A percentile compares a stretch with the other conserved stretches of the same genome.
phyloP scores from a whole-genome alignment of 2,113 vertebrate genomes.

The Tiliqua scincoides region DNA sequence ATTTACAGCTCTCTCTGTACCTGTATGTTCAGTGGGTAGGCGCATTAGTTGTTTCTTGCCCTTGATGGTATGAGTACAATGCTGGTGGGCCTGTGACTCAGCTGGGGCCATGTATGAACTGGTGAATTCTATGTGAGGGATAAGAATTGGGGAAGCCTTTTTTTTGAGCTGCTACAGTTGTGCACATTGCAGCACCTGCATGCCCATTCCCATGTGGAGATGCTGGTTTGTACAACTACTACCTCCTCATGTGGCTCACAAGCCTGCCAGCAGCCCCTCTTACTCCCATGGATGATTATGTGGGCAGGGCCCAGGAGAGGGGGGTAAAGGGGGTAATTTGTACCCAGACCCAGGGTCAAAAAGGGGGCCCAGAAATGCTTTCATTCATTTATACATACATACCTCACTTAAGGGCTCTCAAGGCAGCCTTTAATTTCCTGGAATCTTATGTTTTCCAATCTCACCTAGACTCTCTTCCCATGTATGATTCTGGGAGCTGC shows the following conservation, averaged over 20 bases:
- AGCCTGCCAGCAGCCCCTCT: background rate
- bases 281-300: background rate
- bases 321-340: too few relatives aligned
- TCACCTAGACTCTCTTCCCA: too few relatives aligned
- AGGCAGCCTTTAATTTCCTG: too few relatives aligned
- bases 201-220: background rate
- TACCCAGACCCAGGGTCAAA: too few relatives aligned
- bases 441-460: too few relatives aligned
- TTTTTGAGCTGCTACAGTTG: background rate
- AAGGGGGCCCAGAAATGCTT: too few relatives aligned
- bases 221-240: background rate
- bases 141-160: background rate
- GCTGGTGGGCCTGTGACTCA: background rate
- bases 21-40: background rate
- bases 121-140: background rate
- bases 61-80: background rate
- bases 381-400: too few relatives aligned
- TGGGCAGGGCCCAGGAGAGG: too few relatives aligned
- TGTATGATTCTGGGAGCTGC: too few relatives aligned
- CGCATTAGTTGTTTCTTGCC: background rate
- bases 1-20: background rate
- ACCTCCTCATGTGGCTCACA: background rate
- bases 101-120: background rate
- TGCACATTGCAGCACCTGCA: background rate
- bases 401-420: too few relatives aligned